Percentiles rank a stretch among this genome's conserved stretches.
Evolutionary conservation across 2,888 invertebrate genomes (phyloP).

Genomic region (Lycaena phlaeas): DNA sequence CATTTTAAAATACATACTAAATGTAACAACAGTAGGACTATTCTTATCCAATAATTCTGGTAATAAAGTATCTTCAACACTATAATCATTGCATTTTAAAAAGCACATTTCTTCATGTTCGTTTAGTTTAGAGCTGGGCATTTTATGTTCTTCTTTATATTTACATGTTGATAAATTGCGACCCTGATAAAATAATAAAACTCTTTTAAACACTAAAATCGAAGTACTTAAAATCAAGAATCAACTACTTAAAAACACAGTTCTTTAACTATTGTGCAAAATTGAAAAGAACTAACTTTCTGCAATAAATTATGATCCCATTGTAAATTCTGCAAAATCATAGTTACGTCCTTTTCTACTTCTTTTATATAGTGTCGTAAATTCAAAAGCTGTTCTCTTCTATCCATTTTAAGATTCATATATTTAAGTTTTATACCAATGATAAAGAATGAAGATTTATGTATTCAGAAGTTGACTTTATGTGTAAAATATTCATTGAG

Average conservation of each 20-base stretch:
- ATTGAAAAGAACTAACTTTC: slow-evolving; percentile 36
- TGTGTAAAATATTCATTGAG: no score
- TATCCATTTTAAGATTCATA: slow-evolving; percentile 31
- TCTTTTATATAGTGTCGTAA: slow-evolving; percentile 33
- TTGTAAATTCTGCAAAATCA: slow-evolving; percentile 50
- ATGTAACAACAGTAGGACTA: slow-evolving; percentile 37
- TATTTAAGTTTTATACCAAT: no score
- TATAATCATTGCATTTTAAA: slow-evolving; percentile 36
- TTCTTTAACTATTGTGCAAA: background rate
- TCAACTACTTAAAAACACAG: background rate
- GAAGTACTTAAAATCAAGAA: no score
- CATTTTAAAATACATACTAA: slow-evolving; percentile 36
- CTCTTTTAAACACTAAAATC: no score
- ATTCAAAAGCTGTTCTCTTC: slow-evolving; percentile 32
- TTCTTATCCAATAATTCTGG: slow-evolving; percentile 37
- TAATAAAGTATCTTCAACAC: slow-evolving; percentile 32
- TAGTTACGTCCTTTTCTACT: slow-evolving; percentile 44
- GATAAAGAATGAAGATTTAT: no score
- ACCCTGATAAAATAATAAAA: background rate
- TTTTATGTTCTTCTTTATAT: slow-evolving; percentile 35
- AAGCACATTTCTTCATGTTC: slow-evolving; percentile 40
- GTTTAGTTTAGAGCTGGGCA: slow-evolving; percentile 28
- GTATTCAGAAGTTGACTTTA: no score
- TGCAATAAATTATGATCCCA: slow-evolving; percentile 45
- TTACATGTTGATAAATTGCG: slow-evolving; percentile 26